These are phyloP conservation scores for Myripristis jacobus DNA, from an alignment of 2,797 vertebrate genomes.

Conservation along the genomic window DNA sequence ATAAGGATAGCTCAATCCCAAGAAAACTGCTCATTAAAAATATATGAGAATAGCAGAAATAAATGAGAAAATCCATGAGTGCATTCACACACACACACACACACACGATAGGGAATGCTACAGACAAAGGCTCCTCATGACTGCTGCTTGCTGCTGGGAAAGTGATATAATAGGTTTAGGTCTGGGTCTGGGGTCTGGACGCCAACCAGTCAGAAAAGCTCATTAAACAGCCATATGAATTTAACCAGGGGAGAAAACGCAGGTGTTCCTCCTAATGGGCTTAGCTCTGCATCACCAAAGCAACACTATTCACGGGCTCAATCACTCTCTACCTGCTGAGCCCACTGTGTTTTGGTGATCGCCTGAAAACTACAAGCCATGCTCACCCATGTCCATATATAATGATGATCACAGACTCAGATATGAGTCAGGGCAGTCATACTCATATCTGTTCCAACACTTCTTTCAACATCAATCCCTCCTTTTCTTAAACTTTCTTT, in stretches of 20 bases:
- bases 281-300: conserved; percentile 71
- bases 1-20: not conserved
- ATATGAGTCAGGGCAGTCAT: not conserved
- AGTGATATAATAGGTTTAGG: conserved; percentile 77
- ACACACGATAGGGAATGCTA: conserved; percentile 14
- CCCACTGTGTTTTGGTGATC: conserved; percentile 7
- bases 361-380: not conserved
- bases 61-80: not conserved
- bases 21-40: not conserved
- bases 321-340: not conserved
- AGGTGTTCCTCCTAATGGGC: conserved; percentile 78
- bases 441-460: not conserved
- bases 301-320: conserved; percentile 68
- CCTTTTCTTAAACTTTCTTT: not conserved
- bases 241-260: conserved; percentile 75
- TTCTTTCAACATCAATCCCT: not conserved
- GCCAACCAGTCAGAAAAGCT: conserved; percentile 78
- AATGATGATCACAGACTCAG: not conserved
- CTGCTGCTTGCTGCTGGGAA: conserved; percentile 38
- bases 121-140: conserved; percentile 52
- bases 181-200: conserved; percentile 56
- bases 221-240: conserved; percentile 78
- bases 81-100: not conserved
- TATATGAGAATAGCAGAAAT: not conserved
- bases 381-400: not conserved